A percentile compares a stretch with the other conserved stretches of the same genome.
Evolutionary conservation across 2,888 invertebrate genomes (phyloP).

Genomic region (Drosophila recens): DNA sequence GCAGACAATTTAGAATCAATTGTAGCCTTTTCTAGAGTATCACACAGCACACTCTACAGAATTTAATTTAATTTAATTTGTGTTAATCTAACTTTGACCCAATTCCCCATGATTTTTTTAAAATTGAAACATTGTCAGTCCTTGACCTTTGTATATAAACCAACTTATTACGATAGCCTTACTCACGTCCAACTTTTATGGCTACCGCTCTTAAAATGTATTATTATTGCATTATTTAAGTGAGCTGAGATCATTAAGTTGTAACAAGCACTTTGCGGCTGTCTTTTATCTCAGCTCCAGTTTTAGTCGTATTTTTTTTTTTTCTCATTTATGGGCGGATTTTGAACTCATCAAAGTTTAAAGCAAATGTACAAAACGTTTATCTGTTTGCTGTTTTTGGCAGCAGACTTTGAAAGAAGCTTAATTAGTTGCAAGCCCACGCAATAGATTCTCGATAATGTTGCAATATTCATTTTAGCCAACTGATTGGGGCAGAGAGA

Average conservation of each 20-base stretch:
- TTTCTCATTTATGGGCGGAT: constrained; percentile 40
- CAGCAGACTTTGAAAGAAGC: constrained; percentile 36
- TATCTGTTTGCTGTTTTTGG: constrained; percentile 38
- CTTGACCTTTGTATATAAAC: constrained; percentile 60
- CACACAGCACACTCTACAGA: background rate
- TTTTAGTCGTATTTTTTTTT: constrained; percentile 6
- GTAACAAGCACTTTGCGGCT: constrained; percentile 47
- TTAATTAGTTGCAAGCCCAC: constrained; percentile 74
- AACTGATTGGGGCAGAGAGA: constrained; percentile 1
- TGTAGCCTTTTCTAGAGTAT: background rate
- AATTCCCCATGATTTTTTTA: constrained; percentile 49
- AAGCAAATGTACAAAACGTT: constrained; percentile 49
- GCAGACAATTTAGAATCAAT: background rate
- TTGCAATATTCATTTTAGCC: constrained; percentile 61
- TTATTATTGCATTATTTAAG: constrained; percentile 57
- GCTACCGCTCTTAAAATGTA: constrained; percentile 58
- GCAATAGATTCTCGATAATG: constrained; percentile 69
- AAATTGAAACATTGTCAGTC: constrained; percentile 48
- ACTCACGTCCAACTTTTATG: constrained; percentile 56
- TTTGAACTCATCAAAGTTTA: constrained; percentile 67
- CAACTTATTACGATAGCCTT: constrained; percentile 7
- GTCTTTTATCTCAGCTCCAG: constrained; percentile 45
- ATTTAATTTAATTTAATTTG: constrained; percentile 8
- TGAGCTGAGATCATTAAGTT: constrained; percentile 54
- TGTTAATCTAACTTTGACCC: constrained; percentile 51